A percentile compares a stretch with the other conserved stretches of the same genome.
These are phyloP conservation scores for Coptotermes formosanus DNA, from an alignment of 1,140 invertebrate genomes.

Conservation along the genomic window DNA sequence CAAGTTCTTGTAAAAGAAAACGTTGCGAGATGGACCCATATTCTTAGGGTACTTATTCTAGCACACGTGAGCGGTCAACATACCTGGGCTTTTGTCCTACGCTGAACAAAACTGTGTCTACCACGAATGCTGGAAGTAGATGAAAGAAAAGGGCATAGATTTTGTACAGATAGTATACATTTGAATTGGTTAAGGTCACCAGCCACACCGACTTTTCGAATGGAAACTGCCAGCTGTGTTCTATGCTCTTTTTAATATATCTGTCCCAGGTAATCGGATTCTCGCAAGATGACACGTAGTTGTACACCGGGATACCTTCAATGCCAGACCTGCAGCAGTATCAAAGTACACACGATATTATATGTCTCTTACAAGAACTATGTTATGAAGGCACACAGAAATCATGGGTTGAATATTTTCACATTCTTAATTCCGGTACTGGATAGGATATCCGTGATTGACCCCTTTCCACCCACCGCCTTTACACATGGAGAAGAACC, in stretches of 20 bases:
- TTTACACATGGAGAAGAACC: too few species aligned
- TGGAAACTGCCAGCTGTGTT: constrained; percentile 48
- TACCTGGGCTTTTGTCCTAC: constrained; percentile 65
- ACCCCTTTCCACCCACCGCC: too few species aligned
- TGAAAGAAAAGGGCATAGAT: constrained; percentile 59
- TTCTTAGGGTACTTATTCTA: too few species aligned
- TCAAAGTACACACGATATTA: neutral
- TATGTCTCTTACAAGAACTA: too few species aligned
- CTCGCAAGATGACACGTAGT: constrained; percentile 47
- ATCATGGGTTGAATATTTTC: too few species aligned
- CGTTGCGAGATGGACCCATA: too few species aligned
- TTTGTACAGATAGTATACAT: constrained; percentile 52
- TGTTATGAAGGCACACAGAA: too few species aligned
- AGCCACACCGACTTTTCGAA: constrained; percentile 54
- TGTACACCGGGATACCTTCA: constrained; percentile 54
- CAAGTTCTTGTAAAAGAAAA: too few species aligned
- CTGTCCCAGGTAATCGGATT: constrained; percentile 51
- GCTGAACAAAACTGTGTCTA: constrained; percentile 61
- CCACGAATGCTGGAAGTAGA: constrained; percentile 61
- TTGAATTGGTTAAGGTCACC: constrained; percentile 54
- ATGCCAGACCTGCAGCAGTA: constrained; percentile 34
- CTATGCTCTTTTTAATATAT: constrained; percentile 48
- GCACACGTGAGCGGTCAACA: constrained; percentile 37
- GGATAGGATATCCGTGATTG: too few species aligned
- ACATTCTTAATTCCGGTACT: too few species aligned